Evolutionary conservation across 2,113 vertebrate genomes (phyloP).

Genomic region (Esox niger): DNA sequence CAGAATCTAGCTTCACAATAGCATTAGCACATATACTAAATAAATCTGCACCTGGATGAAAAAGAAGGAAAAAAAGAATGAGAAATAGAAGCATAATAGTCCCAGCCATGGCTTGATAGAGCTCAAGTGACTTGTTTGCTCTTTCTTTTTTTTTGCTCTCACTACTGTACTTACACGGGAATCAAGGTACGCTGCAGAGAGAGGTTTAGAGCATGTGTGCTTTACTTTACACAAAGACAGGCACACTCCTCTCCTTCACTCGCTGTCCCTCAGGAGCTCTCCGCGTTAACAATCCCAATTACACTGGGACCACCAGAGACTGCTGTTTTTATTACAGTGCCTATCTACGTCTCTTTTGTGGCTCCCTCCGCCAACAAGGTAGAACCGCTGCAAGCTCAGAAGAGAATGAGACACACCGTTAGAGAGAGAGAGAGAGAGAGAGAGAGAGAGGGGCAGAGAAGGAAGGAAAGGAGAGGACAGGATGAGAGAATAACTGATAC

Average conservation of each 20-base stretch:
- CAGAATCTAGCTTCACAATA: slow-evolving; percentile 52
- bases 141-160: slow-evolving; percentile 39
- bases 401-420: slow-evolving; percentile 32
- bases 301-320: slow-evolving; percentile 78
- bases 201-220: slow-evolving; percentile 62
- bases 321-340: slow-evolving; percentile 79
- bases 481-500: slow-evolving; percentile 26
- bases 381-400: slow-evolving; percentile 51
- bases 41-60: slow-evolving; percentile 47
- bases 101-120: slow-evolving; percentile 63
- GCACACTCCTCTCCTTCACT: slow-evolving; percentile 58
- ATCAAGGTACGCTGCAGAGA: slow-evolving; percentile 66
- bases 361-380: slow-evolving; percentile 61
- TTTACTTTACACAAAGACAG: slow-evolving; percentile 78
- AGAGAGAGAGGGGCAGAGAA: slow-evolving; percentile 14
- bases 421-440: slow-evolving; percentile 15
- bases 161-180: slow-evolving; percentile 56
- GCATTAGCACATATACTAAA: slow-evolving; percentile 53
- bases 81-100: slow-evolving; percentile 18
- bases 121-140: slow-evolving; percentile 69
- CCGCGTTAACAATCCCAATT: slow-evolving; percentile 82
- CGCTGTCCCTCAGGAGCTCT: slow-evolving; percentile 74
- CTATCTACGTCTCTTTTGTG: slow-evolving; percentile 71
- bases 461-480: slow-evolving; percentile 37
- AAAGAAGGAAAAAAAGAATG: slow-evolving; percentile 41